Base-by-base conservation (phyloP, 2,888 invertebrate genomes). In the Carabus problematicus region DNA sequence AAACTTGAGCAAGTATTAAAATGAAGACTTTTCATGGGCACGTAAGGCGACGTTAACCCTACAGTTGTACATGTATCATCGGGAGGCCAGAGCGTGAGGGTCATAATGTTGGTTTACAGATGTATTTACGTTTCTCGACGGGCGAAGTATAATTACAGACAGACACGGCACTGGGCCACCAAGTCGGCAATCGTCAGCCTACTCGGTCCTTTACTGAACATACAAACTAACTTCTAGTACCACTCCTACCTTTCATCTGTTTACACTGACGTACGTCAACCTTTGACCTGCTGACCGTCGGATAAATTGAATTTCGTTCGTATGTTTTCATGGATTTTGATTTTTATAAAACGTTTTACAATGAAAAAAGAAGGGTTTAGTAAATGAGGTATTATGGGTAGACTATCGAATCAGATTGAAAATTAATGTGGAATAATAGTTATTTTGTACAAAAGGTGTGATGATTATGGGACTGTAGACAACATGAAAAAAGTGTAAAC, bases 401-500 rank as follows among this genome's bases (percentile, higher is more conserved):
- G n/a, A n/a, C n/a, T n/a, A n/a, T n/a, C n/a, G n/a, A n/a, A n/a
- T n/a, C n/a, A n/a, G n/a, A n/a, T n/a, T n/a, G n/a, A n/a, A n/a
- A n/a, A n/a, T n/a, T n/a, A n/a, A n/a, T n/a, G n/a, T n/a, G n/a
- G n/a, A n/a, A n/a, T n/a, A n/a, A n/a, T n/a, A n/a, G n/a, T 47
- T 43, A 43, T 43, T n/a, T 43, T 43, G 7, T 43, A 43, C 12
- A 7, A n/a, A 43, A 7, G 85, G n/a, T n/a, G n/a, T n/a, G n/a
- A n/a, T n/a, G n/a, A n/a, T n/a, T n/a, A n/a, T n/a, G n/a, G n/a
- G n/a, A n/a, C n/a, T n/a, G n/a, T n/a, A n/a, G n/a, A n/a, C n/a
- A n/a, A n/a, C n/a, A n/a, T n/a, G n/a, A n/a, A n/a, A n/a, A n/a
- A n/a, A n/a, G n/a, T n/a, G n/a, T n/a, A n/a, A n/a, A n/a, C n/a